Evolutionary conservation across 2,888 invertebrate species (phyloP).

Genomic region (Auanema freiburgensis): DNA sequence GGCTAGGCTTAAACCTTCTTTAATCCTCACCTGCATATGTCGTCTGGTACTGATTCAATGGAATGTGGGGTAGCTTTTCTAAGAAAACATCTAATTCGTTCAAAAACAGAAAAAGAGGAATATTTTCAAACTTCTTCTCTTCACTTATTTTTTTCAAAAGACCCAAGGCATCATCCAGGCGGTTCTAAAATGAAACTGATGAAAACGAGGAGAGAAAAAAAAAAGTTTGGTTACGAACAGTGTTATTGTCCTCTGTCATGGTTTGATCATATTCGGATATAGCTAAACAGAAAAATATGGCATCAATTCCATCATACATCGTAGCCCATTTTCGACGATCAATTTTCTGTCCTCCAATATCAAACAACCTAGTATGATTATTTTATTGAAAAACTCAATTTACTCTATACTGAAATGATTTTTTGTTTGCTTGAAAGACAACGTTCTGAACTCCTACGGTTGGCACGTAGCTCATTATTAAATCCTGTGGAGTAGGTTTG

Average conservation of each 20-base stretch:
- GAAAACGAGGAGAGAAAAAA: neutral
- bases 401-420: constrained; percentile 46
- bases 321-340: constrained; percentile 50
- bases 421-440: constrained; percentile 44
- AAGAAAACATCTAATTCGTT: constrained; percentile 56
- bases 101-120: constrained; percentile 50
- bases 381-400: neutral
- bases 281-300: constrained; percentile 56
- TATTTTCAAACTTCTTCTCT: constrained; percentile 44
- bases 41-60: constrained; percentile 35
- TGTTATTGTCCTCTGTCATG: constrained; percentile 40
- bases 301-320: constrained; percentile 56
- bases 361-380: constrained; percentile 37
- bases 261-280: constrained; percentile 56
- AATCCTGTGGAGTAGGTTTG: constrained; percentile 48
- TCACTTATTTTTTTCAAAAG: constrained; percentile 40
- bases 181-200: constrained; percentile 33
- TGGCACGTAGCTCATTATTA: constrained; percentile 56
- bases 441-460: constrained; percentile 56
- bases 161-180: constrained; percentile 41
- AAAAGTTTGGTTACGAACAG: constrained; percentile 21
- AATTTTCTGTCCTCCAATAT: constrained; percentile 48
- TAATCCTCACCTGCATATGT: constrained; percentile 34
- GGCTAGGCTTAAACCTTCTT: neutral
- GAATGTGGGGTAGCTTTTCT: constrained; percentile 44